Evolutionary conservation across 2,113 vertebrate species (phyloP), one percentile per base, ranked within the genome.

Genomic region (Amblyornis subalaris): DNA sequence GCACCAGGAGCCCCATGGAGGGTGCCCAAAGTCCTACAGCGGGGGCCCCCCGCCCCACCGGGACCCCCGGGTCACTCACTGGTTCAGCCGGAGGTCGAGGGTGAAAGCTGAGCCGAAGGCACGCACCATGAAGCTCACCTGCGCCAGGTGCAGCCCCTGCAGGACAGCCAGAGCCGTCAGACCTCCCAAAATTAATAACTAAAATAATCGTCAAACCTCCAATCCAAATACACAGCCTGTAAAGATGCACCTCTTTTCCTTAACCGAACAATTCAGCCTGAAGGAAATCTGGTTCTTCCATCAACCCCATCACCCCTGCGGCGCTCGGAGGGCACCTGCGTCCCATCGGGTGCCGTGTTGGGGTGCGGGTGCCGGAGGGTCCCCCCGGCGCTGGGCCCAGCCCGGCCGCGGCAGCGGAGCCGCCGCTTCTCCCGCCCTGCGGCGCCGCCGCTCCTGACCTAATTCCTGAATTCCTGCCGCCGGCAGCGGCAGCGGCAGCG

Each of bases 1-100:
- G 9, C 74, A 31, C 28, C 20, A 2, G 28, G 55, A 64, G 69
- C 42, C 19, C 58, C 58, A 12, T 1, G 10, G 14, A 1, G 5
- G 21, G n/a, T 66, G 18, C 26, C 51, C 82, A 33, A 24, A 19
- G 20, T 20, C 55, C 19, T 28, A 7, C 9, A 10, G 13, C 7
- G 9, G 21, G 44, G 31, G 42, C 10, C 36, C 33, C 69, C 36
- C 7, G 12, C 31, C 75, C 72, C 2, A 1, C 31, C 10, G 0
- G 9, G 20, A 45, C 23, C 76, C 48, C 42, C 2, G 1, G 44
- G 5, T 54, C 79, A 97, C 99, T 98, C 85, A 99, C 99, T 99
- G 99, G 96, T 99, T 99, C 35, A 99, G 91, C 91, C 97, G 98
- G 92, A 99, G 98, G 94, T 99, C 99, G 96, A 99, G 97, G 47